phyloP scores from a whole-genome alignment of 2,113 vertebrate species.

The Oplegnathus fasciatus region DNA sequence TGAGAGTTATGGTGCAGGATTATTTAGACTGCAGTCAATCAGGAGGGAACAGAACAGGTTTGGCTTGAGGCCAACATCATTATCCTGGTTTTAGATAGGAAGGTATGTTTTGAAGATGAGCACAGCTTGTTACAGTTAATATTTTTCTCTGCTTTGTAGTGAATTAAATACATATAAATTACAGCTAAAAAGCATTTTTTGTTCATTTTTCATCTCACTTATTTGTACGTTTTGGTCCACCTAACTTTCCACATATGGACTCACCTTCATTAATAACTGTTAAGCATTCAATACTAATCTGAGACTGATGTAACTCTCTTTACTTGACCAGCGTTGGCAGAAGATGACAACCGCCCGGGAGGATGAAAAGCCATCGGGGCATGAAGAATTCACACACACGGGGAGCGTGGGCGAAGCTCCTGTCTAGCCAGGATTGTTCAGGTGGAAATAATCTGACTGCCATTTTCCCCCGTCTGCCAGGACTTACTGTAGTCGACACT shows the following conservation, averaged over 20 bases:
- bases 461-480: not conserved
- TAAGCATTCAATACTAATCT: not conserved
- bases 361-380: constrained; percentile 72
- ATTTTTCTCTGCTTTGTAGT: not conserved
- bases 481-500: not conserved
- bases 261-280: not conserved
- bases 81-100: not conserved
- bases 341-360: constrained; percentile 86
- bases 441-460: constrained; percentile 41
- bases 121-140: not conserved
- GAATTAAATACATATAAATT: not conserved
- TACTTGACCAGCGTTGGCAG: constrained; percentile 85
- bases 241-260: not conserved
- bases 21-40: constrained; percentile 2
- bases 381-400: constrained; percentile 80
- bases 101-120: not conserved
- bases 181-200: not conserved
- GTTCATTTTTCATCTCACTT: not conserved
- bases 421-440: constrained; percentile 74
- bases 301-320: constrained; percentile 36
- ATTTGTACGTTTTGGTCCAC: not conserved
- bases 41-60: not conserved
- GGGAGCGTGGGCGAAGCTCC: constrained; percentile 79
- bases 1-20: not conserved
- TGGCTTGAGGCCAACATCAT: constrained; percentile 7